Evolutionary conservation across 2,888 invertebrate genomes (phyloP), one percentile per base, ranked within the genome.

Genomic region (Conus canariensis): DNA sequence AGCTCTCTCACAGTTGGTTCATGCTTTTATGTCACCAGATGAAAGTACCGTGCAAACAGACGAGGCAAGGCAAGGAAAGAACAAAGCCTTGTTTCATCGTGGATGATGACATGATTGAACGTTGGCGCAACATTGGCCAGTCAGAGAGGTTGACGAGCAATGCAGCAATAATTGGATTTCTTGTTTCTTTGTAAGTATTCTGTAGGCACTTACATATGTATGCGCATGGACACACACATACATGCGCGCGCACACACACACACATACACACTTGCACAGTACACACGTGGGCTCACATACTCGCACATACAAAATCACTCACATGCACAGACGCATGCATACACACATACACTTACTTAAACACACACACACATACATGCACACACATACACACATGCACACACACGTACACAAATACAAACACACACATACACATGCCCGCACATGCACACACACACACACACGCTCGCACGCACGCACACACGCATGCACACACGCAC

Each of bases 161-260:
- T 86, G 86, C 86, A 8, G 86, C 64, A 1, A 86, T 86, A 10
- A 67, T 60, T 7, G 60, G 67, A 4, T 86, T 86, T 45, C 86
- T 86, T 25, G 86, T 86, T 12, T 86, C 86, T 0, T 22, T 86
- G 86, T 86, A 22, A 86, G 86, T 86, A 85, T 19, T 56, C 64
- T 64, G 7, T 64, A 14, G 64, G 10, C 64, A 64, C 10, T 14
- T 64, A 70, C 85, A 85, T n/a, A 60, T 60, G 85, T 12, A 25
- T 30, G 85, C 60, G 12, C 56, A 56, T 22, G 45, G 5, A 16
- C 82, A 56, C 80, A 80, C 80, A 80, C 80, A 80, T 5, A 64
- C 30, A 1, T 30, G 30, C 64, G 25, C 30, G 7, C 45, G 56
- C 16, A 16, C 19, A 82, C 56, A 82, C 56, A 56, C 14, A 77